A percentile compares a stretch with the other conserved stretches of the same genome.
These are phyloP conservation scores for Struthio camelus DNA, from an alignment of 2,113 vertebrate genomes.

Conservation along the genomic window DNA sequence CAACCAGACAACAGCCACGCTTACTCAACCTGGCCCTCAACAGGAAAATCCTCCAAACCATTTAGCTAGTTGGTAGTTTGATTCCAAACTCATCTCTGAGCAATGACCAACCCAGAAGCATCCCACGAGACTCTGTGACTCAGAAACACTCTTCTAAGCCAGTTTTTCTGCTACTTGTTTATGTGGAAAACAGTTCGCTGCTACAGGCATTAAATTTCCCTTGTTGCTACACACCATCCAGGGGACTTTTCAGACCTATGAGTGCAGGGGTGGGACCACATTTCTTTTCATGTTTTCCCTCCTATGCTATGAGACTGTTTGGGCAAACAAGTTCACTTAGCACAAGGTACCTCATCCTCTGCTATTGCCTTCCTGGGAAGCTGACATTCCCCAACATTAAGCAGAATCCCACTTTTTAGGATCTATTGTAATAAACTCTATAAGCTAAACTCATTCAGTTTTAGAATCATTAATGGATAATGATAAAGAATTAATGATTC, in stretches of 20 bases:
- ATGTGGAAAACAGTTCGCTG: background rate
- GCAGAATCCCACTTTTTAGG: background rate
- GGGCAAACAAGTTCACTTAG: background rate
- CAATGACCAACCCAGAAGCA: background rate
- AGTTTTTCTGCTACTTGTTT: background rate
- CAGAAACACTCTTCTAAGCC: background rate
- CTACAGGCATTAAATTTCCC: constrained; percentile 9
- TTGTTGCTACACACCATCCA: background rate
- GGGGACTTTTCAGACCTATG: background rate
- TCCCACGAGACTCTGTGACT: background rate
- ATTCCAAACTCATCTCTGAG: background rate
- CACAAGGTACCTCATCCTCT: background rate
- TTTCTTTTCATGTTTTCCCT: background rate
- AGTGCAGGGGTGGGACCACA: background rate
- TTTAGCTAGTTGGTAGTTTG: background rate
- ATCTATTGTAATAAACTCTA: constrained; percentile 8
- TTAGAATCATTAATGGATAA: background rate
- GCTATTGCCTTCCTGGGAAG: background rate
- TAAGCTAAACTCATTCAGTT: background rate
- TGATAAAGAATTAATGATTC: background rate
- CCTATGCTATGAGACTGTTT: background rate
- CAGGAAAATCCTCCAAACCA: background rate
- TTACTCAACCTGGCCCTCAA: background rate
- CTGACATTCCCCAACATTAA: background rate
- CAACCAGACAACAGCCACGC: background rate